Evolutionary conservation across 1,140 invertebrate species (phyloP).

Genomic region (Diabrotica virgifera): DNA sequence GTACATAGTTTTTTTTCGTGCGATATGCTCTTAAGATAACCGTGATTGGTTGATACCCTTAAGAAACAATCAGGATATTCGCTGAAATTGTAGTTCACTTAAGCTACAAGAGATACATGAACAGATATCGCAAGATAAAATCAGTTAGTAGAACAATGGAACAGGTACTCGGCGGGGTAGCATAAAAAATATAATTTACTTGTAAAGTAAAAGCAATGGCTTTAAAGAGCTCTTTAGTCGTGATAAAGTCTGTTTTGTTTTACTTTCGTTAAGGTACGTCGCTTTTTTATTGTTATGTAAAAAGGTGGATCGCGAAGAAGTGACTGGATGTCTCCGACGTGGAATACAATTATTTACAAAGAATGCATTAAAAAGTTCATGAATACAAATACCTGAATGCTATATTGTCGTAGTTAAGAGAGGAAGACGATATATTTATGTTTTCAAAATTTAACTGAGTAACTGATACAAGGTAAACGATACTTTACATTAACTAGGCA

Average conservation of each 20-base stretch:
- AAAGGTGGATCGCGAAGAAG: neutral
- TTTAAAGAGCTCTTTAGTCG: neutral
- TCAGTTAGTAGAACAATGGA: slow-evolving; percentile 2
- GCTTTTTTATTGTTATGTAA: slow-evolving; percentile 3
- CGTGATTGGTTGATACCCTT: slow-evolving; percentile 1
- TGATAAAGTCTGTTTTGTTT: slow-evolving; percentile 2
- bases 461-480: no score
- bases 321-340: no score
- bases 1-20: no score
- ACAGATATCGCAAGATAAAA: slow-evolving; percentile 2
- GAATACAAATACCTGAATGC: no score
- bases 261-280: neutral
- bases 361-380: no score
- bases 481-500: no score
- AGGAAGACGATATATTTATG: no score
- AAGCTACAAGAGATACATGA: slow-evolving; percentile 2
- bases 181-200: slow-evolving; percentile 3
- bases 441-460: no score
- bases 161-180: slow-evolving; percentile 1
- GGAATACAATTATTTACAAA: no score
- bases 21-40: neutral
- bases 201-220: neutral
- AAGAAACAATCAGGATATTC: slow-evolving; percentile 2
- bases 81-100: slow-evolving; percentile 2
- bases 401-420: no score